Conservation (phyloP, 2,888 invertebrate species). For the Cosmia trapezina region DNA sequence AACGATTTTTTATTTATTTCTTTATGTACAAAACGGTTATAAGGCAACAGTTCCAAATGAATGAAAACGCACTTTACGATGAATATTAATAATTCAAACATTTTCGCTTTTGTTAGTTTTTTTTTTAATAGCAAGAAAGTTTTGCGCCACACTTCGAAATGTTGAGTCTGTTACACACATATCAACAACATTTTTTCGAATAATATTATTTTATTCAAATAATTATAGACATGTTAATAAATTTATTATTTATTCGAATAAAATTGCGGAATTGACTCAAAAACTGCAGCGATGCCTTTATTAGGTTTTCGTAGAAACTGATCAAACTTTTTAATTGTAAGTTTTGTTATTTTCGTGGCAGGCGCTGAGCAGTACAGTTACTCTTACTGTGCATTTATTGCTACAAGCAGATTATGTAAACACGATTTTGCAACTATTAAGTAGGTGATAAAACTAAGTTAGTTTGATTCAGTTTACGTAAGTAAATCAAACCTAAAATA, state of each 20-base stretch:
- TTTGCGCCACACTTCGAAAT: conserved; percentile 72
- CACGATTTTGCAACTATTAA: background rate
- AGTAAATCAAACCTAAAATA: conserved; percentile 2
- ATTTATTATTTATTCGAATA: conserved; percentile 16
- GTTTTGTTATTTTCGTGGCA: conserved; percentile 23
- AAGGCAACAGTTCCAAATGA: conserved; percentile 89
- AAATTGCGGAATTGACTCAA: background rate
- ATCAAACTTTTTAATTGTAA: conserved; percentile 17
- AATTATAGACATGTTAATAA: background rate
- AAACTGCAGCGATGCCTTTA: conserved; percentile 1
- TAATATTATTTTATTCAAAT: conserved; percentile 4
- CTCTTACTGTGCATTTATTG: background rate
- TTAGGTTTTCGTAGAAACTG: conserved; percentile 10
- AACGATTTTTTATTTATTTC: conserved; percentile 84
- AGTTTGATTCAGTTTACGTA: background rate
- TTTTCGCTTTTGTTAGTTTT: conserved; percentile 67
- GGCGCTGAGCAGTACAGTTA: conserved; percentile 5
- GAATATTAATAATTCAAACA: conserved; percentile 73
- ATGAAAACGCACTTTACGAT: conserved; percentile 81
- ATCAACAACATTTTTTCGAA: background rate
- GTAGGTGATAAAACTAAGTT: conserved; percentile 8
- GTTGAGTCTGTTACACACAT: conserved; percentile 55
- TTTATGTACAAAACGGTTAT: conserved; percentile 90
- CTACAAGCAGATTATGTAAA: conserved; percentile 2
- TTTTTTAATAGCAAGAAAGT: conserved; percentile 72